Conservation (phyloP, 2,888 invertebrate species). For the Artemia sinica region DNA sequence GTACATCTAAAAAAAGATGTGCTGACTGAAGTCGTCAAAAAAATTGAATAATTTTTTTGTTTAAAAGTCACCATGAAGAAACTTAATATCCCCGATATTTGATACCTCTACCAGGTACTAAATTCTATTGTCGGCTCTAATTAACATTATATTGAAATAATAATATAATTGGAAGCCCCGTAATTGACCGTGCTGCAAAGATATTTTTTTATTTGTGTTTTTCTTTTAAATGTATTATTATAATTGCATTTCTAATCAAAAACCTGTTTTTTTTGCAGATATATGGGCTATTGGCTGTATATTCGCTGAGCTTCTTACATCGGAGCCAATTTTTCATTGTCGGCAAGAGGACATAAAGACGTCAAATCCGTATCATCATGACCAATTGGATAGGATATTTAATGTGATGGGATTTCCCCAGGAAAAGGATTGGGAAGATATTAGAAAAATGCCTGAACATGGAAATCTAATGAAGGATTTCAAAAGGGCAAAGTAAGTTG, state of each 20-base stretch:
- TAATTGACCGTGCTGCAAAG: too few relatives aligned
- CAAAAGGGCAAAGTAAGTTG: constrained; percentile 65
- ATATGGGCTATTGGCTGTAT: constrained; percentile 99
- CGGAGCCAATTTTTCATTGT: constrained; percentile 97
- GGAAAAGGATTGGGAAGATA: constrained; percentile 97
- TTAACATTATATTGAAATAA: constrained; percentile 17
- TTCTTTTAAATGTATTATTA: too few relatives aligned
- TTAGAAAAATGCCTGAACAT: constrained; percentile 97
- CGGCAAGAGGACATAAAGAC: constrained; percentile 98
- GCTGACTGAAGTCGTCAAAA: too few relatives aligned
- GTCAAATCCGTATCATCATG: constrained; percentile 97
- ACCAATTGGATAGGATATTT: constrained; percentile 93
- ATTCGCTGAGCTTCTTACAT: constrained; percentile 93
- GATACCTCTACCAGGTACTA: too few relatives aligned
- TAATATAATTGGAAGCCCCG: too few relatives aligned
- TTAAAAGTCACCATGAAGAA: too few relatives aligned
- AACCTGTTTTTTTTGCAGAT: constrained; percentile 40
- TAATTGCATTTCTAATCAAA: too few relatives aligned
- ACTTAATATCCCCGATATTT: too few relatives aligned
- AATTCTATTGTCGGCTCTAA: too few relatives aligned
- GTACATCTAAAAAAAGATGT: too few relatives aligned
- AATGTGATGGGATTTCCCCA: constrained; percentile 98
- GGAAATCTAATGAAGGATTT: constrained; percentile 86
- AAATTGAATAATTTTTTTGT: too few relatives aligned
- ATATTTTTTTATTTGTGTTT: too few relatives aligned